A percentile compares a stretch with the other conserved stretches of the same genome.
Conservation (phyloP, 2,113 vertebrate species). For the Lagopus leucura region DNA sequence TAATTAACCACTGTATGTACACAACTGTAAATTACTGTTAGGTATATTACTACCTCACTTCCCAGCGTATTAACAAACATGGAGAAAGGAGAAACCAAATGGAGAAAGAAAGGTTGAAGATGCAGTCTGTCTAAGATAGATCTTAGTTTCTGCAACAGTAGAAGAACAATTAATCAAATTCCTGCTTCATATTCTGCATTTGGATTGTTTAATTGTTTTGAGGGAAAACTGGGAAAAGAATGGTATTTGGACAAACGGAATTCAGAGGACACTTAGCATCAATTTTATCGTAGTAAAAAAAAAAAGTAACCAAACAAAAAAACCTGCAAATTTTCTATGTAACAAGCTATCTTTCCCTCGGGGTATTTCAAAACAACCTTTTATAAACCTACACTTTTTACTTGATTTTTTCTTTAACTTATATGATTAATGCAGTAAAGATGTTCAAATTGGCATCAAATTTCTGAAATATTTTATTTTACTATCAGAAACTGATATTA, state of each 20-base stretch:
- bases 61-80: background rate
- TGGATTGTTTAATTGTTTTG: background rate
- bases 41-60: background rate
- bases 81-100: background rate
- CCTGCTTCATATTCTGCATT: background rate
- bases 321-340: background rate
- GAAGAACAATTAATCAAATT: background rate
- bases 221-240: background rate
- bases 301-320: background rate
- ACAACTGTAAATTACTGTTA: background rate
- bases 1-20: background rate
- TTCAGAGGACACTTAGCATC: background rate
- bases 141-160: background rate
- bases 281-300: background rate
- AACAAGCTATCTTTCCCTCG: background rate
- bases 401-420: background rate
- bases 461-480: constrained; percentile 40
- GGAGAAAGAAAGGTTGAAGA: background rate
- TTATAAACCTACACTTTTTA: background rate
- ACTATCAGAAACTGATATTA: constrained; percentile 25
- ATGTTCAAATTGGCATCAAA: background rate
- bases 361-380: background rate
- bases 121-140: background rate
- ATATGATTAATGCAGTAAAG: background rate
- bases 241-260: background rate